Evolutionary conservation across 2,113 vertebrate species (phyloP).

Genomic region (Poicephalus meyeri): DNA sequence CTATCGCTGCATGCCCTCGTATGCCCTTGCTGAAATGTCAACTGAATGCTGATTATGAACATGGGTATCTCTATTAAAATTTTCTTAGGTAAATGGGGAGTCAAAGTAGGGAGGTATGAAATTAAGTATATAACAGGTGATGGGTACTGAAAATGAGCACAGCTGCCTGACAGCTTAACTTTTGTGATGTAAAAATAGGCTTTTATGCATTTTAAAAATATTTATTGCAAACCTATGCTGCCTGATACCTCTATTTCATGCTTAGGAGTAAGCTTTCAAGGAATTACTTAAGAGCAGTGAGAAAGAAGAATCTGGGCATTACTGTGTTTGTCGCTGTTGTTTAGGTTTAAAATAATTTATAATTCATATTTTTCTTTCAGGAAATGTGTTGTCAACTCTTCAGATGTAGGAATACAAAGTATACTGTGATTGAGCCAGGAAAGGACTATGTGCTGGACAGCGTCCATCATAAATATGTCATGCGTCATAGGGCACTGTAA

Average conservation of each 20-base stretch:
- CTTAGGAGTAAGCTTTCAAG: neutral
- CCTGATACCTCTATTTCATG: neutral
- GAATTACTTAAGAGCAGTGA: neutral
- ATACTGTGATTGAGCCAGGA: neutral
- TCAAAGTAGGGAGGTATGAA: neutral
- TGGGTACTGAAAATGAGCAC: neutral
- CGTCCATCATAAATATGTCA: neutral
- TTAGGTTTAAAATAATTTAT: neutral
- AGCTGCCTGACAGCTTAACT: neutral
- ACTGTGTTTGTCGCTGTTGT: neutral
- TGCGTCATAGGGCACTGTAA: neutral
- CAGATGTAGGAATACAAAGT: neutral
- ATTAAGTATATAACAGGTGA: neutral
- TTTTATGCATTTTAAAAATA: neutral
- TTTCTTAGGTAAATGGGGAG: neutral
- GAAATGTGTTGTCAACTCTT: neutral
- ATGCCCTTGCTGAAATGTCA: neutral
- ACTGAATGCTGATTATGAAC: neutral
- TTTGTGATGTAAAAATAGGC: neutral
- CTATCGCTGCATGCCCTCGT: neutral
- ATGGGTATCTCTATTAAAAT: neutral
- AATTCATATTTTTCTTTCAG: neutral
- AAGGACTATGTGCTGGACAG: neutral
- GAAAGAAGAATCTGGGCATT: neutral
- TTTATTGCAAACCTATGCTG: neutral